phyloP scores from a whole-genome alignment of 1,140 invertebrate species.

The Ylistrum balloti region DNA sequence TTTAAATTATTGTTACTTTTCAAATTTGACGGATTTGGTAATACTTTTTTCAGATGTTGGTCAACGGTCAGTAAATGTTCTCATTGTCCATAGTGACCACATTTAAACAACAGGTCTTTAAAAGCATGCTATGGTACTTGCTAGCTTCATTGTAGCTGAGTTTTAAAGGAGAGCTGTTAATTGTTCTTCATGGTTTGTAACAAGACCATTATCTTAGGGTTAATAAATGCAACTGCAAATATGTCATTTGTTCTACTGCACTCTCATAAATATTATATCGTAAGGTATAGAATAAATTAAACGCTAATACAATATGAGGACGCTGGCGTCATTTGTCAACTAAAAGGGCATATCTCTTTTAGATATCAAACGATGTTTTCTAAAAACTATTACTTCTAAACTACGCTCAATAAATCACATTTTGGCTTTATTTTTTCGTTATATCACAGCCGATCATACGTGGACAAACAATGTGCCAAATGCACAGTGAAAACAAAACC shows the following conservation, averaged over 20 bases:
- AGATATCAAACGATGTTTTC: constrained; percentile 26
- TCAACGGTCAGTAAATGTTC: no score
- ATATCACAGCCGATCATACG: constrained; percentile 7
- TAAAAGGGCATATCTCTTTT: constrained; percentile 5
- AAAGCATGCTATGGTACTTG: no score
- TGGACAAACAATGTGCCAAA: background rate
- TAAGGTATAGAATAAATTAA: background rate
- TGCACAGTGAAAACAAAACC: background rate
- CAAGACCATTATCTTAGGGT: background rate
- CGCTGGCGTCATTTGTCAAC: constrained; percentile 30
- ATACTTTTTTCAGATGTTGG: no score
- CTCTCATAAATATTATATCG: constrained; percentile 15
- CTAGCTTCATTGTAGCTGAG: background rate
- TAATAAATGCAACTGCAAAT: constrained; percentile 27
- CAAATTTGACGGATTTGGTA: no score
- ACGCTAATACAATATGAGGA: background rate
- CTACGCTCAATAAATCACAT: constrained; percentile 17
- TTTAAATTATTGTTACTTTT: no score
- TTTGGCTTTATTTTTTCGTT: background rate
- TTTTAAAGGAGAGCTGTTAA: background rate
- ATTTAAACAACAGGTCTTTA: no score
- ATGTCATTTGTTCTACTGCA: background rate
- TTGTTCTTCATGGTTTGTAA: background rate
- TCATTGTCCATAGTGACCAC: no score
- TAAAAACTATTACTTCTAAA: constrained; percentile 30